Conservation (phyloP, 1,140 invertebrate genomes). For the Platorchestia sp. region DNA sequence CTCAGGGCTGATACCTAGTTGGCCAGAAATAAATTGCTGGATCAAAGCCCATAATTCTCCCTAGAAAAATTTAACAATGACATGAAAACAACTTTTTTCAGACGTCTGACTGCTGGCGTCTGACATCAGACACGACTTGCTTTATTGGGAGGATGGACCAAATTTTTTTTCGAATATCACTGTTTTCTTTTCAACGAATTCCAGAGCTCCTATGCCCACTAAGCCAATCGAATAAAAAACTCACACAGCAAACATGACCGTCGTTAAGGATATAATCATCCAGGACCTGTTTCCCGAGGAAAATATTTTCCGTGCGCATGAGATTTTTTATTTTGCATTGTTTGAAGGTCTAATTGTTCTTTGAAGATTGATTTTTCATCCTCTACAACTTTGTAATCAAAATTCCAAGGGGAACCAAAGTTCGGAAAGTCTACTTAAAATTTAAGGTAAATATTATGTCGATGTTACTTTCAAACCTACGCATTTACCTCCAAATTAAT, state of each 20-base stretch:
- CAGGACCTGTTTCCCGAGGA: no score
- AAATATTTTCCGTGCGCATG: no score
- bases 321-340: no score
- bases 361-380: no score
- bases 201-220: not conserved
- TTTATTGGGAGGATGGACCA: not conserved
- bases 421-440: not conserved
- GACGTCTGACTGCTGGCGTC: not conserved
- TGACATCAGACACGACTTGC: not conserved
- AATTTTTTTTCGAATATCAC: not conserved
- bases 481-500: not conserved
- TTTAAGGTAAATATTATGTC: not conserved
- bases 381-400: no score
- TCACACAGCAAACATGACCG: not conserved
- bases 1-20: not conserved
- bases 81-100: not conserved
- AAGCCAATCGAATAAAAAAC: not conserved
- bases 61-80: not conserved
- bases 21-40: not conserved
- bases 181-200: not conserved
- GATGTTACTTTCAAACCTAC: not conserved
- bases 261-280: no score
- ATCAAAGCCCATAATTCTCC: not conserved
- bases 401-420: not conserved
- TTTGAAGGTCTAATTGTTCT: no score